Base-by-base conservation (phyloP, 37 sponge, comb jelly and placozoan genomes). In the Beroe forskalii region DNA sequence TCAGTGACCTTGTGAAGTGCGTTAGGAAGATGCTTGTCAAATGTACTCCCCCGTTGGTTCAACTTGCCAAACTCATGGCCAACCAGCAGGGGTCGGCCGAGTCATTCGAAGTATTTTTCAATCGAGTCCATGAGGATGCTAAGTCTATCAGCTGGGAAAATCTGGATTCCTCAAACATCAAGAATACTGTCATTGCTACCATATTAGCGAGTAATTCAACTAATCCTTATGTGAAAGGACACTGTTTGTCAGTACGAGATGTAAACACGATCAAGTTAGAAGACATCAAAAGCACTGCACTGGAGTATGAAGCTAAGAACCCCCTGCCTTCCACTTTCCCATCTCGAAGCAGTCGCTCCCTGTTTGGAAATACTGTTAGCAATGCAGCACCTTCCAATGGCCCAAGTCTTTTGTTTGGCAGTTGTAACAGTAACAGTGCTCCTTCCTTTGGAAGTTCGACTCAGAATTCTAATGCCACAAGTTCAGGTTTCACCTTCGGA, bases 191-290 rank as follows among this genome's bases (percentile, higher is more conserved):
- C n/a, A 80, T 44, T 44, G 86, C 55, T 4, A 80, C 55, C 28
- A 27, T 37, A 41, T 27, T 80, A 23, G 44, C 86, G 0, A 44
- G 86, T 38, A 20, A 37, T 22, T 41, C 30, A 22, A 35, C 3
- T 44, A 80, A 80, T 48, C 86, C 43, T 20, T 80, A 42, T 44
- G 86, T 80, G 0, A 80, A 80, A 25, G 86, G 86, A 28, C 86
- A 80, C 30, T 80, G 86, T 43, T 25, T 80, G n/a, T 35, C 86
- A 30, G 55, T 80, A 0, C 44, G 86, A 41, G 55, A 80, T 80
- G 9, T 80, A 27, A 43, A 42, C 55, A 23, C 44, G 12, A 80
- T 80, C 28, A 80, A 80, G 25, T n/a, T 80, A 48, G 24, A 80
- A 42, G 55, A 80, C 42, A 80, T 80, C 2, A 6, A 33, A 27